Evolutionary conservation across 2,797 vertebrate species (phyloP).

Genomic region (Ctenopoma kingsleyae): DNA sequence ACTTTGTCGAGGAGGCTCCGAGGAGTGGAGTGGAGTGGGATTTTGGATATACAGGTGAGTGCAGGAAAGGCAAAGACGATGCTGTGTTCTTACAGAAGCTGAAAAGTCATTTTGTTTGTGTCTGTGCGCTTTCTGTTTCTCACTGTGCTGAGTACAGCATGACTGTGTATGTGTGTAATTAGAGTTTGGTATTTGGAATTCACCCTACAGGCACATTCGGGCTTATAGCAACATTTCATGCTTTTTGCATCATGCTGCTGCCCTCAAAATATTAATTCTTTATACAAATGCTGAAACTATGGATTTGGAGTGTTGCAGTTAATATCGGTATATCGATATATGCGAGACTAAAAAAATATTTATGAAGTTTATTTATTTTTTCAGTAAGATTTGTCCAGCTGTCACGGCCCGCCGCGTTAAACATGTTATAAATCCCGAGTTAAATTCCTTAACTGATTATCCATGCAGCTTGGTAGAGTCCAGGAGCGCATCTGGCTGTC

Average conservation of each 20-base stretch:
- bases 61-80: background rate
- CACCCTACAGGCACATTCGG: background rate
- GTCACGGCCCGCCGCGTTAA: constrained; percentile 5
- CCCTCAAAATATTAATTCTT: background rate
- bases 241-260: background rate
- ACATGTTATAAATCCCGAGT: constrained; percentile 26
- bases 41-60: constrained; percentile 64
- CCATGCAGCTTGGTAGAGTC: constrained; percentile 14
- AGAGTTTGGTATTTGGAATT: background rate
- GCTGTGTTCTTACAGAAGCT: background rate
- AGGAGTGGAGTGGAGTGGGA: constrained; percentile 34
- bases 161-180: constrained; percentile 9
- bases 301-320: background rate
- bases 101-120: background rate
- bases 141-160: background rate
- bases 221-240: background rate
- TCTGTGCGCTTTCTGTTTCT: background rate
- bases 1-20: constrained; percentile 41
- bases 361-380: too few species aligned
- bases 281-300: background rate
- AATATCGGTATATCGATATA: background rate
- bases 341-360: too few species aligned
- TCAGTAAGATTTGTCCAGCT: constrained; percentile 6
- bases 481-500: constrained; percentile 59
- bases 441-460: background rate